Evolutionary conservation across 1,140 invertebrate genomes (phyloP), one percentile per base, ranked within the genome.

Genomic region (Atopsyche davidsoni): DNA sequence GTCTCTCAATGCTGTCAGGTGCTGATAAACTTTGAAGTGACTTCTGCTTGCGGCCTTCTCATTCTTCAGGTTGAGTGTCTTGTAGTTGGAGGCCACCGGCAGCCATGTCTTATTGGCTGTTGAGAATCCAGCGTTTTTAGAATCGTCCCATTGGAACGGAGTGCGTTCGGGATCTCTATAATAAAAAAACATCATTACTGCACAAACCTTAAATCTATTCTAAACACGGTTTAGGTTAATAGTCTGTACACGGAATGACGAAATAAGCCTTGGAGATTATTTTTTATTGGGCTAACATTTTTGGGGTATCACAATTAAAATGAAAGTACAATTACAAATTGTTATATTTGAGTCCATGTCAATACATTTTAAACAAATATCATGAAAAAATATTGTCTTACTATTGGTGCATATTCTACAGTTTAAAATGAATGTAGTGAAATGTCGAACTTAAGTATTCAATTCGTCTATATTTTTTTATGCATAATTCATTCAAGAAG

Each of bases 131-230:
- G 79, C 76, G 59, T 78, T 73, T 49, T 61, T 63, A 1, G 68
- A 64, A 47, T 73, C 69, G 53, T 74, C 73, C 81, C 81, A 83
- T 51, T 78, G 78, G 72, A 82, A 81, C 0, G 81, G 77, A 3
- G 77, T 77, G 35, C 80, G 59, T 36, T 67, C 69, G 6, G 78
- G 75, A 62, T 82, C 80, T 46, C 79, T 63, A n/a, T 28, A 28
- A 25, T 28, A 28, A 7, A 28, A 28, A 7, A 28, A n/a, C n/a
- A 7, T 28, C 6, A 28, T 7, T 28, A 28, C n/a, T 28, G n/a
- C n/a, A n/a, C n/a, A n/a, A n/a, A n/a, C n/a, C n/a, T n/a, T n/a
- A n/a, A n/a, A n/a, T n/a, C n/a, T n/a, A n/a, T n/a, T n/a, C n/a
- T n/a, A n/a, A n/a, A n/a, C n/a, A n/a, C n/a, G n/a, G n/a, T n/a